Conservation (phyloP, 23 tunicate species). For the Botrylloides violaceus region DNA sequence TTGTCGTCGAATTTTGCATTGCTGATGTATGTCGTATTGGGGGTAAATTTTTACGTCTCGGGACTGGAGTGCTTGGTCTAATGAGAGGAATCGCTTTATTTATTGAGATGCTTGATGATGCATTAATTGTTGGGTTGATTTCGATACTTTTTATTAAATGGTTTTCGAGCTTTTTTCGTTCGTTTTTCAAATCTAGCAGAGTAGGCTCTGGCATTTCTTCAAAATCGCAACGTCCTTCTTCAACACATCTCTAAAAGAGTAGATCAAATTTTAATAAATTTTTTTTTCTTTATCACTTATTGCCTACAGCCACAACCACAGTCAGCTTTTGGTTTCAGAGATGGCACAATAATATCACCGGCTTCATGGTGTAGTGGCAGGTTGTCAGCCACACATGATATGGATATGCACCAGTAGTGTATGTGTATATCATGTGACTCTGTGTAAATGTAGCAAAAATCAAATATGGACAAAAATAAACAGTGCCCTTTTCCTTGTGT, state of each 20-base stretch:
- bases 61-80: background rate
- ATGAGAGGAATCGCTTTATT: background rate
- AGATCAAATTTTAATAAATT: no score
- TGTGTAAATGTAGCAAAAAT: no score
- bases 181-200: constrained; percentile 40
- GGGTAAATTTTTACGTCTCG: constrained; percentile 1
- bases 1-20: background rate
- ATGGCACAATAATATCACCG: no score
- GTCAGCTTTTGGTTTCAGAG: no score
- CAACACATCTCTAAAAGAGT: constrained; percentile 14
- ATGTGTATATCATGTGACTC: no score
- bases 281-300: background rate
- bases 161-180: constrained; percentile 35
- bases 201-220: constrained; percentile 52
- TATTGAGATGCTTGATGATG: background rate
- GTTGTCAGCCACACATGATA: no score
- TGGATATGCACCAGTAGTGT: no score
- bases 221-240: constrained; percentile 12
- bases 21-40: constrained; percentile 13
- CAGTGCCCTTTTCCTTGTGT: no score
- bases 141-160: constrained; percentile 8
- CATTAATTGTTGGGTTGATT: background rate
- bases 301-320: no score
- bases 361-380: no score
- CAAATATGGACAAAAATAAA: no score